phyloP scores from a whole-genome alignment of 2,113 vertebrate species.

The Psophia crepitans region DNA sequence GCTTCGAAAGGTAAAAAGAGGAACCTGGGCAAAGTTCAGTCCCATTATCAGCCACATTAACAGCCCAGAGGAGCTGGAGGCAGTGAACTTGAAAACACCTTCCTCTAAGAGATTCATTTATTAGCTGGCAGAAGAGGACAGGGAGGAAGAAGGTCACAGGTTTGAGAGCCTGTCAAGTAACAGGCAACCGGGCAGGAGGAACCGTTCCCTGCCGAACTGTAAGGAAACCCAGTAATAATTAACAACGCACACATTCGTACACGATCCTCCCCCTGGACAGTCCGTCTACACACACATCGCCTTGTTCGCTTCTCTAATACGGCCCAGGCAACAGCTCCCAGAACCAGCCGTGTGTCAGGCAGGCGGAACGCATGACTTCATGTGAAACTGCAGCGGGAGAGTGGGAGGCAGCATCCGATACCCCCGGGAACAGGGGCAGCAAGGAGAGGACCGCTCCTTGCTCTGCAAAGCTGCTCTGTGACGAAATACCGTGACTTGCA shows the following conservation, averaged over 20 bases:
- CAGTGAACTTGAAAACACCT: neutral
- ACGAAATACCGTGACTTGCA: neutral
- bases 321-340: neutral
- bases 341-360: no score
- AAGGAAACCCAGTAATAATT: neutral
- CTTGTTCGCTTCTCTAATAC: fast-evolving
- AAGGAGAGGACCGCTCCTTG: neutral
- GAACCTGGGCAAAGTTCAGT: slow-evolving; percentile 85
- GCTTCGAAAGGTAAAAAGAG: slow-evolving; percentile 77
- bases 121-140: neutral
- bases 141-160: neutral
- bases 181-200: neutral
- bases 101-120: neutral
- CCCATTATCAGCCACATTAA: slow-evolving; percentile 86
- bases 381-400: neutral
- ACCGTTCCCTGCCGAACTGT: neutral
- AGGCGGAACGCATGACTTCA: neutral
- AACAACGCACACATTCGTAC: neutral
- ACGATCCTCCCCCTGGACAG: neutral
- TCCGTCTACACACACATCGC: neutral
- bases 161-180: neutral
- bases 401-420: neutral
- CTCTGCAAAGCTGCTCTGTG: neutral
- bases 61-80: slow-evolving; percentile 86
- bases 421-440: neutral